Conservation (phyloP, 2,797 vertebrate genomes). For the Takifugu ocellatus region DNA sequence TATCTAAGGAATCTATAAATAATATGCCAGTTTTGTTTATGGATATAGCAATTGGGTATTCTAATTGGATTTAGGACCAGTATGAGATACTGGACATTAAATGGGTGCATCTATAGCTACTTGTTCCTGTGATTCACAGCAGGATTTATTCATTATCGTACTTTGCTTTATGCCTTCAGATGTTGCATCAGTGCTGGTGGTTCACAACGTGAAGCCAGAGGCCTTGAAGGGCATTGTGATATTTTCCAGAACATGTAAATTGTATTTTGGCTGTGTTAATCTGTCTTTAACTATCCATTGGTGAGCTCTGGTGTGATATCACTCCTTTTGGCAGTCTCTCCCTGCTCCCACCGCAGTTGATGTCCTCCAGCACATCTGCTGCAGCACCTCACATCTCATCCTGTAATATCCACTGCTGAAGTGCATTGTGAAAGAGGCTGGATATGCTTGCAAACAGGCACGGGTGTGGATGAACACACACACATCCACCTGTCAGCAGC, state of each 20-base stretch:
- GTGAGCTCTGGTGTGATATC: slow-evolving; percentile 1
- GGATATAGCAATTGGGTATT: no score
- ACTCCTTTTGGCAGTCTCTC: slow-evolving; percentile 15
- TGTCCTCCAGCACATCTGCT: slow-evolving; percentile 58
- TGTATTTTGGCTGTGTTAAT: no score
- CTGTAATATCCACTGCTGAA: slow-evolving; percentile 41
- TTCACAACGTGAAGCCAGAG: background rate
- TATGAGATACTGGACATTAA: background rate
- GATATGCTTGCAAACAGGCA: slow-evolving; percentile 22
- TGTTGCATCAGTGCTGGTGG: background rate
- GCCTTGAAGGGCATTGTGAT: slow-evolving; percentile 3
- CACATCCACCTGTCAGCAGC: background rate
- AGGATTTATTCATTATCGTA: no score
- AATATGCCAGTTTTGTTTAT: no score
- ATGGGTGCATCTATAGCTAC: no score
- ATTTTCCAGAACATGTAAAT: background rate
- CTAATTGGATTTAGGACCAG: no score
- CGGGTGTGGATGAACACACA: slow-evolving; percentile 15
- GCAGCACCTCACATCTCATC: slow-evolving; percentile 36
- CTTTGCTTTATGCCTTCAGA: background rate
- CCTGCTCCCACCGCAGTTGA: slow-evolving; percentile 38
- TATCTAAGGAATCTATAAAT: no score
- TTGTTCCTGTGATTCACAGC: no score
- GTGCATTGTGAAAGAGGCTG: slow-evolving; percentile 51
- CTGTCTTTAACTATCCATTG: background rate